Evolutionary conservation across 2,113 vertebrate species (phyloP), one percentile per base, ranked within the genome.

Genomic region (Pomatorhinus ruficollis): DNA sequence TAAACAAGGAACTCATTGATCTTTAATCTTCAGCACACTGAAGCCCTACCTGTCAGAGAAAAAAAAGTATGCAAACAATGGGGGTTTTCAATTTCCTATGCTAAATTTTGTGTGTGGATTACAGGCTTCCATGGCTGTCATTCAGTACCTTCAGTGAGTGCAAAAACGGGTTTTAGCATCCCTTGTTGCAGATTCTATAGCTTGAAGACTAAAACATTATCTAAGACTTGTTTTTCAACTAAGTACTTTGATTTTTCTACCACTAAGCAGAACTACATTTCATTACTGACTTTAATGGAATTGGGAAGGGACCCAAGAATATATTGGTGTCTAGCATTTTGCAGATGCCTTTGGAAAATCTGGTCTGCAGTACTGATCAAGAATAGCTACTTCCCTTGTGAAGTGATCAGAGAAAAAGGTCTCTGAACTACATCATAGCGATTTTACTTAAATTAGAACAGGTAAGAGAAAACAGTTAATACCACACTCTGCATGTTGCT

Each of bases 341-440:
- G 57, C 76, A 90, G 83, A 72, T 90, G 71, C 33, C 52, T 90
- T 71, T 85, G 52, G 57, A 89, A 96, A 92, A 90, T 86, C 22
- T 77, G 40, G 28, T 90, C 65, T 93, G 63, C 54, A 74, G 85
- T 72, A 69, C 54, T 59, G 69, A 53, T 92, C 79, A 76, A 83
- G 84, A 94, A 82, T 74, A 95, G 23, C 68, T 70, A 3, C 31
- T 87, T 93, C n/a, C 71, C 74, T 64, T 77, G 33, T 47, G 31
- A 89, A 72, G 49, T 10, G 35, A 63, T 80, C 37, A 45, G 63
- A 71, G 39, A 53, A 88, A 80, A 90, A 81, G 44, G 14, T 83
- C 65, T 82, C 63, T 82, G 66, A 83, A 87, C 37, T 52, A n/a
- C 42, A 18, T 68, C 0, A 5, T n/a, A 76, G 33, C 54, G 1